Base-by-base conservation (phyloP, 2,888 invertebrate species). In the Mamestra brassicae region DNA sequence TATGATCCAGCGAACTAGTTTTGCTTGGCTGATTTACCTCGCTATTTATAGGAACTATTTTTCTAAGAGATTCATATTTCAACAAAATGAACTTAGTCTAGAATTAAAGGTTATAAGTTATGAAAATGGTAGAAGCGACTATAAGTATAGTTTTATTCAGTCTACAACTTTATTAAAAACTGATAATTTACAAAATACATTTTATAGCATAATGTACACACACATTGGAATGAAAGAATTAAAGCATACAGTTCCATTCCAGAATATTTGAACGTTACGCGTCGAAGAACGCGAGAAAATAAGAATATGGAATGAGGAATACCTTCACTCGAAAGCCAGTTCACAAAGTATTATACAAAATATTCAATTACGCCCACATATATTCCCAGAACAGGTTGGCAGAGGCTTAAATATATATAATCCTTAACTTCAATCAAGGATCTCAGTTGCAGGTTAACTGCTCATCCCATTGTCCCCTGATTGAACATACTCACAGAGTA, bases 361-460 rank as follows among this genome's bases (percentile, higher is more conserved):
- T 26, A 26, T 26, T 26, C 26, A 26, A 55, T 55, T 26, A n/a
- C n/a, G 10, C n/a, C n/a, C 26, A 26, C 26, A 55, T 55, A 26
- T 26, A 55, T 55, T 54, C 54, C 54, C 54, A 1, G n/a, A 8
- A 54, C 17, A 55, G 26, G 26, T 26, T 55, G 54, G 0, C 26
- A 55, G 4, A 55, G n/a, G 26, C 26, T n/a, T 55, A 4, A 26
- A 55, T 55, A 55, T 26, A 26, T 26, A 26, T 26, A 26, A 26
- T 26, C 11, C 4, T 26, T 55, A 11, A 26, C 11, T 10, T 55
- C 10, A 55, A 11, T 26, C 26, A 11, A 26, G 5, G 11, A 45
- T 34, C 58, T 80, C 64, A 61, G 47, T 50, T 74, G 58, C 62
- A 54, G 10, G 34, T 42, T 42, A 66, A 15, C 62, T 45, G 36